A percentile compares a stretch with the other conserved stretches of the same genome.
Conservation (phyloP, 2,797 vertebrate genomes). For the Natrix natrix region DNA sequence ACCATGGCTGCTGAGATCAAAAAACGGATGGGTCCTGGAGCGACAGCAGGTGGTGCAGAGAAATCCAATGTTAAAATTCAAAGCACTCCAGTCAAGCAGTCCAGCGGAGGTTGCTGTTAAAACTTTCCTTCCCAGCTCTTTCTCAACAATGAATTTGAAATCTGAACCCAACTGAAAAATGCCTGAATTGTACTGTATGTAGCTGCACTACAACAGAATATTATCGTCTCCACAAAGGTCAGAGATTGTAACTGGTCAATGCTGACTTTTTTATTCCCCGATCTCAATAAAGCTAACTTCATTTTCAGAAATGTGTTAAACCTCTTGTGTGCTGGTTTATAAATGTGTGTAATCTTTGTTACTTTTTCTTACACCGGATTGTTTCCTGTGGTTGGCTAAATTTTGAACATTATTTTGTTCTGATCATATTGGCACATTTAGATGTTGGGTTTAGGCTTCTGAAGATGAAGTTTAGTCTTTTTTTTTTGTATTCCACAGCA, state of each 20-base stretch:
- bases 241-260: conserved; percentile 84
- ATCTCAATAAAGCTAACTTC: conserved; percentile 85
- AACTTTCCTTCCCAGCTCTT: conserved; percentile 72
- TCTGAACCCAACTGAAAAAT: conserved; percentile 84
- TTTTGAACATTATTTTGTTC: conserved; percentile 82
- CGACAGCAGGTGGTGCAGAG: conserved; percentile 89
- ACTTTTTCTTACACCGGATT: conserved; percentile 89
- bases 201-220: conserved; percentile 94
- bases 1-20: conserved; percentile 99
- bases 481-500: conserved; percentile 86
- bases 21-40: conserved; percentile 97
- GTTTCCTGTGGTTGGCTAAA: conserved; percentile 79
- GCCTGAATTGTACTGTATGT: conserved; percentile 98
- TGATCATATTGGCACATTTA: conserved; percentile 89
- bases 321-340: conserved; percentile 85
- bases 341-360: conserved; percentile 84
- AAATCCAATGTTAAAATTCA: conserved; percentile 96
- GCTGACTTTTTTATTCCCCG: conserved; percentile 84
- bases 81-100: conserved; percentile 95
- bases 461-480: conserved; percentile 84
- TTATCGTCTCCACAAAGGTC: conserved; percentile 82
- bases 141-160: conserved; percentile 82
- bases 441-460: conserved; percentile 84
- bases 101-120: conserved; percentile 98
- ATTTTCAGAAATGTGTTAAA: conserved; percentile 88